Percentiles rank a stretch among this genome's conserved stretches.
Evolutionary conservation across 2,888 invertebrate genomes (phyloP).

Genomic region (Thymelicus sylvestris): DNA sequence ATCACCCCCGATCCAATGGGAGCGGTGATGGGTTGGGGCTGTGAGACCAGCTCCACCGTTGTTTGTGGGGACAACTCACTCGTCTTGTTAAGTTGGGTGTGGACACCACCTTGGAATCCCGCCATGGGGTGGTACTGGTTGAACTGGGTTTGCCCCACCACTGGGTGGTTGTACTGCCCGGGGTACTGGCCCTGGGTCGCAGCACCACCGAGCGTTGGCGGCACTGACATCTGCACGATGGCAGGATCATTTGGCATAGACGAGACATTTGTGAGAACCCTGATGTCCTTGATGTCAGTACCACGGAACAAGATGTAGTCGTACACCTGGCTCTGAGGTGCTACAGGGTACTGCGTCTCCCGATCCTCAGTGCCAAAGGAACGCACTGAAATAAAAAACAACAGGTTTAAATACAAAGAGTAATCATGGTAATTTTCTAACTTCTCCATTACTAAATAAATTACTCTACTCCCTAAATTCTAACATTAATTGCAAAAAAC

Average conservation of each 20-base stretch:
- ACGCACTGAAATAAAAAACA: constrained; percentile 89
- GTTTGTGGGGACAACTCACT: constrained; percentile 83
- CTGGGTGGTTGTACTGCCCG: constrained; percentile 88
- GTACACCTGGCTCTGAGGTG: constrained; percentile 98
- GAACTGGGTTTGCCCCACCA: constrained; percentile 85
- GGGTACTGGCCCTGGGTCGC: constrained; percentile 86
- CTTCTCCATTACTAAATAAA: no score
- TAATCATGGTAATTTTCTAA: background rate
- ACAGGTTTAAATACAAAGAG: background rate
- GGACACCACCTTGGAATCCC: constrained; percentile 79
- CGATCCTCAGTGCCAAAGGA: constrained; percentile 99
- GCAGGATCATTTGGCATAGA: constrained; percentile 98
- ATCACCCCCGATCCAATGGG: constrained; percentile 78
- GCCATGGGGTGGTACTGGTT: constrained; percentile 81
- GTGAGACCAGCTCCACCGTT: constrained; percentile 71
- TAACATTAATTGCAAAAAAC: no score
- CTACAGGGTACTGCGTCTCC: constrained; percentile 97
- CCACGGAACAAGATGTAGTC: constrained; percentile 99
- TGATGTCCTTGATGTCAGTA: constrained; percentile 99
- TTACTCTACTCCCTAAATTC: no score
- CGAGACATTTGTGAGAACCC: constrained; percentile 95
- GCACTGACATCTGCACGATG: constrained; percentile 95
- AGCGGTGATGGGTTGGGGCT: constrained; percentile 64
- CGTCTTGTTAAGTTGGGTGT: constrained; percentile 77
- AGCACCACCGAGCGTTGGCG: constrained; percentile 87